Evolutionary conservation across 2,113 vertebrate genomes (phyloP).

Genomic region (Etia nguti): DNA sequence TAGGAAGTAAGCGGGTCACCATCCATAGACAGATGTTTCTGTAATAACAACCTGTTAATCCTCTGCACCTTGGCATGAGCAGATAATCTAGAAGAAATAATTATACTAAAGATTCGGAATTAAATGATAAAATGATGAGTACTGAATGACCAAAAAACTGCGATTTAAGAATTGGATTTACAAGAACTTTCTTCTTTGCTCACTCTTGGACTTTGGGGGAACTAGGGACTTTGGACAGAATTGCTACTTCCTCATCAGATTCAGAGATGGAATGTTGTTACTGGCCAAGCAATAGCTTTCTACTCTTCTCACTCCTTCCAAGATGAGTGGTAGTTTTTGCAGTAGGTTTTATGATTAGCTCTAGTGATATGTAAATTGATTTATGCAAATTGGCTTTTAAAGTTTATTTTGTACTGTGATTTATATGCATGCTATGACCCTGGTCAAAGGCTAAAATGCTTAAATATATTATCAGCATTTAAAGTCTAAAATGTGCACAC

Average conservation of each 20-base stretch:
- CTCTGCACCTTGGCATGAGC: background rate
- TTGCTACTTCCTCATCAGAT: background rate
- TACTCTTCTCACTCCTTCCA: background rate
- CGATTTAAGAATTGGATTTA: background rate
- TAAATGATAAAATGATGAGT: background rate
- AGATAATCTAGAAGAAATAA: background rate
- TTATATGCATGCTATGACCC: background rate
- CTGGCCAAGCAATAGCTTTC: background rate
- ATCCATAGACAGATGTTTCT: background rate
- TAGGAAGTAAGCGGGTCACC: background rate
- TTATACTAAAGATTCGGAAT: background rate
- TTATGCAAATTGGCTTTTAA: background rate
- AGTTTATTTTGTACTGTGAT: background rate
- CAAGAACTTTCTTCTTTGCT: background rate
- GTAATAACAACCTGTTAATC: background rate
- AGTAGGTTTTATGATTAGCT: background rate
- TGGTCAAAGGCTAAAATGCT: background rate
- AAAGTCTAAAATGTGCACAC: background rate
- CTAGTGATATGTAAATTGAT: background rate
- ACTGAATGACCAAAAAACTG: background rate
- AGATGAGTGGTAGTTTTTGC: background rate
- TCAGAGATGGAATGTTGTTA: background rate
- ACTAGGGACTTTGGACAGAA: background rate
- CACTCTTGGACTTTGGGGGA: background rate
- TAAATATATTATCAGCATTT: background rate